Percentiles rank a stretch among this genome's conserved stretches.
Evolutionary conservation across 2,888 invertebrate genomes (phyloP).

Genomic region (Cantharis flavilabris): DNA sequence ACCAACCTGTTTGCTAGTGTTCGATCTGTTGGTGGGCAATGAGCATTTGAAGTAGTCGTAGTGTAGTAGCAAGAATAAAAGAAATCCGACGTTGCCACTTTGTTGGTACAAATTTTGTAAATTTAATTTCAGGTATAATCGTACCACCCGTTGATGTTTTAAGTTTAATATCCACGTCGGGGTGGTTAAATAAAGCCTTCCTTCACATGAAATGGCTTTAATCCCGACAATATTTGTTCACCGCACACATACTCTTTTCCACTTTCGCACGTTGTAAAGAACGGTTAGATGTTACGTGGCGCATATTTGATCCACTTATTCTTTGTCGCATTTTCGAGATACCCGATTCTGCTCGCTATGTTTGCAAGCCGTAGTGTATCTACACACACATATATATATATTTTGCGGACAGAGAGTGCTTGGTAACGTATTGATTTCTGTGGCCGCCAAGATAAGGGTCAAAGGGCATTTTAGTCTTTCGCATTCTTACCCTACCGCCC

Average conservation of each 20-base stretch:
- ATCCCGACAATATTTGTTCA: constrained; percentile 12
- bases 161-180: constrained; percentile 27
- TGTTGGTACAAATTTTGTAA: constrained; percentile 11
- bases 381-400: constrained; percentile 31
- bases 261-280: constrained; percentile 19
- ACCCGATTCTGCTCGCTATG: constrained; percentile 35
- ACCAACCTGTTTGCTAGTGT: constrained; percentile 29
- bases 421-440: constrained; percentile 54
- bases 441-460: constrained; percentile 54
- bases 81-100: constrained; percentile 24
- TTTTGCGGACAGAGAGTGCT: constrained; percentile 46
- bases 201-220: constrained; percentile 26
- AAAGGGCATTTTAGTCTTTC: constrained; percentile 49
- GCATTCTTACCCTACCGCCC: constrained; percentile 17
- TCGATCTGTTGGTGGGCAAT: constrained; percentile 17
- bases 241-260: constrained; percentile 22
- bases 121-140: background rate
- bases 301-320: constrained; percentile 34
- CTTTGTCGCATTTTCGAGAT: constrained; percentile 33
- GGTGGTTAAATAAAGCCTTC: constrained; percentile 24
- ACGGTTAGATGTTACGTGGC: constrained; percentile 28
- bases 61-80: background rate
- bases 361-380: constrained; percentile 43
- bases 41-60: constrained; percentile 20
- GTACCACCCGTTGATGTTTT: constrained; percentile 2